Evolutionary conservation across 2,888 invertebrate genomes (phyloP), one percentile per base, ranked within the genome.

Genomic region (Leptothorax acervorum): DNA sequence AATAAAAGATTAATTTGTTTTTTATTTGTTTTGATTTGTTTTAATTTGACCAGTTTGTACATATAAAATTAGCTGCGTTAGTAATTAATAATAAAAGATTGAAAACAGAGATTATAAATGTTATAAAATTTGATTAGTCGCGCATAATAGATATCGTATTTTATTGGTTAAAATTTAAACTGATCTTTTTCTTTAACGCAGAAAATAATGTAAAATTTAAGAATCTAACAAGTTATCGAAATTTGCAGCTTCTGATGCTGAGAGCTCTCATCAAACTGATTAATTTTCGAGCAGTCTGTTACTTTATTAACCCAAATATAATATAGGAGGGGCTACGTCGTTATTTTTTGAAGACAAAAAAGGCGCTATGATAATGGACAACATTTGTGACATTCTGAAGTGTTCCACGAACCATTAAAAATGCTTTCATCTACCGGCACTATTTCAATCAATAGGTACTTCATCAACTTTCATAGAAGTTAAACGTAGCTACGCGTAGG

Each of bases 241-340:
- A 39, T 28, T 28, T 53, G 11, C 3, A 18, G 28, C 4, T 42
- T 11, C 11, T 9, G 4, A 15, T 12, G 42, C 31, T 51, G 4
- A 28, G 28, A 76, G 3, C 53, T 76, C 0, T 39, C 66, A 76
- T 66, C 53, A 39, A 53, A 15, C 42, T 78, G 45, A 68, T 68
- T n/a, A 45, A 45, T 42, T 57, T 55, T 78, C 55, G 8, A 42
- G 45, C 15, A 31, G 18, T 31, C 23, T 53, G 15, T 55, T 55
- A n/a, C 15, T 76, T 78, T 11, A 68, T 68, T 78, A 68, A 55
- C 28, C 15, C 31, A 9, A 78, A 45, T 28, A 66, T 66, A 66
- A 78, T 53, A n/a, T 39, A 42, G 15, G n/a, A 78, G 11, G 2
- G 18, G 11, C 15, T 55, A 8, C 12, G 18, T 3, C 11, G n/a